These are phyloP conservation scores for Oophaga pumilio DNA, from an alignment of 2,113 vertebrate species.

Conservation along the genomic window DNA sequence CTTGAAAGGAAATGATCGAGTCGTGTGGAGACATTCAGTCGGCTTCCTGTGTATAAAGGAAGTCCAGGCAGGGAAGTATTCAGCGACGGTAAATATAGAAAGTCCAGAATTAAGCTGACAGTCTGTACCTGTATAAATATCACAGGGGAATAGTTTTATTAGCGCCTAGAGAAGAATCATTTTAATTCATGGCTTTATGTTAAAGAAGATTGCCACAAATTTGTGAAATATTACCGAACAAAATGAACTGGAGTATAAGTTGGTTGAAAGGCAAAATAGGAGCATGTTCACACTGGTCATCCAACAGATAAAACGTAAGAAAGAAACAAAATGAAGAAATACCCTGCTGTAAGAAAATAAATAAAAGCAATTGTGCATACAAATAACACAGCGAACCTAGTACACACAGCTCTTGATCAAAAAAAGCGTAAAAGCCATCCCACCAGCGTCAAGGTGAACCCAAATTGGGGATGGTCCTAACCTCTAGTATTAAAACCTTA, in stretches of 20 bases:
- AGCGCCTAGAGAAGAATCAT: not conserved
- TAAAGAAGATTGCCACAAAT: not conserved
- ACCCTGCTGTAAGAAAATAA: not conserved
- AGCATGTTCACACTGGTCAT: no score
- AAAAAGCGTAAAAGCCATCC: no score
- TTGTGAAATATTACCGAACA: no score
- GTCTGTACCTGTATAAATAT: slow-evolving; percentile 53
- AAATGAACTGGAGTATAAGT: no score
- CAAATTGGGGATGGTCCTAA: no score
- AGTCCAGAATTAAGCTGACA: slow-evolving; percentile 70
- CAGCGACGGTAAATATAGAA: slow-evolving; percentile 67
- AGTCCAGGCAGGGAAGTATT: slow-evolving; percentile 64
- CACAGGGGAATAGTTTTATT: not conserved
- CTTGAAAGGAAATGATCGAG: slow-evolving; percentile 40
- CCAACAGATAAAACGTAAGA: no score
- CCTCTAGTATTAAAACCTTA: no score
- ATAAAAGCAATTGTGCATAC: not conserved
- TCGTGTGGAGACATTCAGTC: slow-evolving; percentile 75
- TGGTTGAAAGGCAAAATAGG: no score
- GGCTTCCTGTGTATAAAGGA: slow-evolving; percentile 79
- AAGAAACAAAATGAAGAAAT: no score
- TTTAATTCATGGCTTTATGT: not conserved
- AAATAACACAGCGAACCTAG: no score
- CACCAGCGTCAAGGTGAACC: no score
- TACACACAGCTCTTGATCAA: no score